A percentile compares a stretch with the other conserved stretches of the same genome.
phyloP scores from a whole-genome alignment of 2,113 vertebrate species.

The Rutilus rutilus region DNA sequence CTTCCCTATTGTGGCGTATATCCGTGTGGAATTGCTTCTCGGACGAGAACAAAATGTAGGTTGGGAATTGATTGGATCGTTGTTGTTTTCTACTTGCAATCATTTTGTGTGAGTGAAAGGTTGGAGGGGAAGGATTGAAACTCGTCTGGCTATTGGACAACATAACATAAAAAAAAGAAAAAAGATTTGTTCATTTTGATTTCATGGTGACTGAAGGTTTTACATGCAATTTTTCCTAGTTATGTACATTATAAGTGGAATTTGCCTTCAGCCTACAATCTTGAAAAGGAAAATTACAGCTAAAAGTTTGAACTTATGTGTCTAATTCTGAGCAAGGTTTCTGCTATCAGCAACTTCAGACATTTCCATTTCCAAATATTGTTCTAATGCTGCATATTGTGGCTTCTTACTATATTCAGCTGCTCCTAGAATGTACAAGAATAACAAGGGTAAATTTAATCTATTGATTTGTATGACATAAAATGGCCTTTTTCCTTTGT shows the following conservation, averaged over 20 bases:
- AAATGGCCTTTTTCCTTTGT: not conserved
- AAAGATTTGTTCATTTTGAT: no score
- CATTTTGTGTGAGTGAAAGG: not conserved
- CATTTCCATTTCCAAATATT: not conserved
- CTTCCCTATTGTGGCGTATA: not conserved
- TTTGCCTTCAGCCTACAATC: not conserved
- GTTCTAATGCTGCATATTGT: not conserved
- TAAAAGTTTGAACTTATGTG: not conserved
- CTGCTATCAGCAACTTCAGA: not conserved
- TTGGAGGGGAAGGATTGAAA: not conserved
- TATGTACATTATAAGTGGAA: not conserved
- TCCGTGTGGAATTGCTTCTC: not conserved
- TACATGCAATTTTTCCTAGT: not conserved
- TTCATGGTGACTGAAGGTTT: not conserved
- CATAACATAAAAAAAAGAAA: no score
- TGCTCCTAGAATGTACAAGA: not conserved
- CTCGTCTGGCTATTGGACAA: not conserved
- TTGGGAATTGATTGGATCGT: not conserved
- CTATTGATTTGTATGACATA: not conserved
- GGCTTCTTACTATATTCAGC: not conserved
- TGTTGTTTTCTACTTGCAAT: not conserved
- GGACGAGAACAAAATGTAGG: not conserved
- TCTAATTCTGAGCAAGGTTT: constrained; percentile 12
- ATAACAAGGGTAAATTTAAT: not conserved
- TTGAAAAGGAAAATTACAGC: constrained; percentile 6